phyloP scores from a whole-genome alignment of 1,140 invertebrate genomes.

The Glossosoma conforme region DNA sequence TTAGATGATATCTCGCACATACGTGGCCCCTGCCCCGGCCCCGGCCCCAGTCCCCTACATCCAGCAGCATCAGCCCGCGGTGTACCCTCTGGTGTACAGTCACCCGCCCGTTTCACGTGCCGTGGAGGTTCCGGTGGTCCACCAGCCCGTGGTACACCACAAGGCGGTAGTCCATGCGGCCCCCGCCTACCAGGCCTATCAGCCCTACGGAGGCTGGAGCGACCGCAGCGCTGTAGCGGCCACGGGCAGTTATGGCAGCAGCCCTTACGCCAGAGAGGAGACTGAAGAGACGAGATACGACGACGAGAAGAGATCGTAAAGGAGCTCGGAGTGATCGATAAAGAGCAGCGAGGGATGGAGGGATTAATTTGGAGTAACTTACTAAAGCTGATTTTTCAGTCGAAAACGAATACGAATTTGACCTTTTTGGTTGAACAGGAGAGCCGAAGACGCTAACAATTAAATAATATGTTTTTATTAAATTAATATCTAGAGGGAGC shows the following conservation, averaged over 20 bases:
- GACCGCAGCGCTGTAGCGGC: not conserved
- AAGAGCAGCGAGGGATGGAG: too few relatives aligned
- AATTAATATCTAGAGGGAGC: too few relatives aligned
- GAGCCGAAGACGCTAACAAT: too few relatives aligned
- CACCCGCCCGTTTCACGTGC: not conserved
- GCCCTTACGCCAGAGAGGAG: slow-evolving; percentile 26
- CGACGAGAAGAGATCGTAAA: too few relatives aligned
- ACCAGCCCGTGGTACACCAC: slow-evolving; percentile 10
- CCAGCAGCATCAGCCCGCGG: slow-evolving; percentile 10
- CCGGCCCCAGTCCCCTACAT: slow-evolving; percentile 30
- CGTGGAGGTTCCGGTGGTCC: slow-evolving; percentile 13
- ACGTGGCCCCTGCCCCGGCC: slow-evolving; percentile 38
- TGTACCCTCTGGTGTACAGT: slow-evolving; percentile 17
- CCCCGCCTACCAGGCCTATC: slow-evolving; percentile 3
- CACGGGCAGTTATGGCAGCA: not conserved
- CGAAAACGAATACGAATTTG: too few relatives aligned
- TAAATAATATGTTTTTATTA: too few relatives aligned
- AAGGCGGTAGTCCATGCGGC: slow-evolving; percentile 11
- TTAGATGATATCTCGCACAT: slow-evolving; percentile 41
- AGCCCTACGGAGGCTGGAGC: not conserved
- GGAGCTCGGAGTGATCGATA: too few relatives aligned
- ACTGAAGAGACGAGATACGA: too few relatives aligned
- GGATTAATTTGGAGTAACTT: too few relatives aligned
- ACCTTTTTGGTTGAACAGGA: too few relatives aligned
- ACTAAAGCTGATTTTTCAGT: too few relatives aligned